Evolutionary conservation across 2,113 vertebrate species (phyloP).

Genomic region (Cettia cetti): DNA sequence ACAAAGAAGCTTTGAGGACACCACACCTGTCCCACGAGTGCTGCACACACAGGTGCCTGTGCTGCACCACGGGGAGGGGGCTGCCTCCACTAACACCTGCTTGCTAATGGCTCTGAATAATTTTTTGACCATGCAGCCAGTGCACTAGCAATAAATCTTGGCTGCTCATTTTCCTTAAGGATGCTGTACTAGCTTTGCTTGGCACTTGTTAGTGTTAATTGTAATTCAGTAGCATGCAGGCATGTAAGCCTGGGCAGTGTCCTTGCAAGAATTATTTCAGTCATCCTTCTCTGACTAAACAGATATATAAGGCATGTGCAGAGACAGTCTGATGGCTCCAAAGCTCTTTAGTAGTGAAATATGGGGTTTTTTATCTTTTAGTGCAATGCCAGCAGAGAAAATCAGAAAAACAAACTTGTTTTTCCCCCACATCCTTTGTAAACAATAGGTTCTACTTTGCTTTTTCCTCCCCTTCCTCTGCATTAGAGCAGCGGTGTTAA

Average conservation of each 20-base stretch:
- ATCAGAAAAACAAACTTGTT: slow-evolving; percentile 14
- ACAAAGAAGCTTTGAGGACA: background rate
- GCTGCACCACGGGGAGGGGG: background rate
- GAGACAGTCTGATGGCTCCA: background rate
- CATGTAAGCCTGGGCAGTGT: background rate
- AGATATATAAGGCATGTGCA: background rate
- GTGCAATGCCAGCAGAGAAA: background rate
- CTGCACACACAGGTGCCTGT: background rate
- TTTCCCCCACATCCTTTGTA: background rate
- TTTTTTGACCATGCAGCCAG: background rate
- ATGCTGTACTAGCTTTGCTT: background rate
- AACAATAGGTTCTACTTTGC: background rate
- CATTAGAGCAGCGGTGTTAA: background rate
- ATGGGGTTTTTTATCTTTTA: background rate
- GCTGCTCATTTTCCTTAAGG: background rate
- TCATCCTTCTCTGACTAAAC: background rate
- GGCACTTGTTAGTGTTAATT: background rate
- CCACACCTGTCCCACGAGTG: rapidly evolving
- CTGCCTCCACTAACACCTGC: background rate
- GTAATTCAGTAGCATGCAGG: background rate
- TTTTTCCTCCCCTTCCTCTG: background rate
- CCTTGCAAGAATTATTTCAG: background rate
- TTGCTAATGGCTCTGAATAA: background rate
- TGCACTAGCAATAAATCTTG: background rate
- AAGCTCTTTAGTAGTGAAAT: background rate